A percentile compares a stretch with the other conserved stretches of the same genome.
Evolutionary conservation across 2,888 invertebrate species (phyloP).

Genomic region (Dendrolimus houi): DNA sequence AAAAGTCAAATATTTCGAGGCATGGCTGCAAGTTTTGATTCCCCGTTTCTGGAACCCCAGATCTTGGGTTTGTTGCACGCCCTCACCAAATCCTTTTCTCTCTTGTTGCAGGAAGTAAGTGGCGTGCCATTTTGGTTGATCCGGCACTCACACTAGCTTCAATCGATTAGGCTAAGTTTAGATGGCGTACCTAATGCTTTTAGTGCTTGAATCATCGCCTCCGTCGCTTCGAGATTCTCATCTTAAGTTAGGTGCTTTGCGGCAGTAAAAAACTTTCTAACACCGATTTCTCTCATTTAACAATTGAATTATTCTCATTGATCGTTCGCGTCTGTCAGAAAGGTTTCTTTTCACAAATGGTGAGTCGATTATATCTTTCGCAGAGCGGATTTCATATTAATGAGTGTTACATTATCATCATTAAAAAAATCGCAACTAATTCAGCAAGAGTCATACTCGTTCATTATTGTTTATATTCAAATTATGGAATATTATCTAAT

Average conservation of each 20-base stretch:
- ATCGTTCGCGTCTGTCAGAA: slow-evolving; percentile 22
- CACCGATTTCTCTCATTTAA: slow-evolving; percentile 36
- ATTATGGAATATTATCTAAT: slow-evolving; percentile 39
- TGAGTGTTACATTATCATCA: slow-evolving; percentile 12
- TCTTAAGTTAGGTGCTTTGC: slow-evolving; percentile 33
- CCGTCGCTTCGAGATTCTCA: slow-evolving; percentile 54
- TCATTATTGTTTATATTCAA: slow-evolving; percentile 22
- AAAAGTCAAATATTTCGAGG: slow-evolving; percentile 34
- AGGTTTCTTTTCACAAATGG: slow-evolving; percentile 30
- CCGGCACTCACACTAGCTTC: slow-evolving; percentile 66
- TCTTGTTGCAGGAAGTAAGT: slow-evolving; percentile 78
- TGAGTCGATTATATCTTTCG: slow-evolving; percentile 43
- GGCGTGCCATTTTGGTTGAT: slow-evolving; percentile 69
- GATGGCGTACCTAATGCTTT: slow-evolving; percentile 55
- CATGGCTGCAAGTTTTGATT: slow-evolving; percentile 46
- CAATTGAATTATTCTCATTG: slow-evolving; percentile 17
- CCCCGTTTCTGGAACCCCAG: slow-evolving; percentile 39
- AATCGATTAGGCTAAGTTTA: slow-evolving; percentile 65
- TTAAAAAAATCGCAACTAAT: slow-evolving; percentile 22
- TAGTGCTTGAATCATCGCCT: slow-evolving; percentile 57
- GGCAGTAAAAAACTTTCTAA: slow-evolving; percentile 38
- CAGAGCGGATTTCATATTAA: slow-evolving; percentile 19
- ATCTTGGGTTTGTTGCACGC: slow-evolving; percentile 60
- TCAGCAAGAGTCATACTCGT: slow-evolving; percentile 30
- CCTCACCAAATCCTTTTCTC: slow-evolving; percentile 64